phyloP scores from a whole-genome alignment of 2,113 vertebrate genomes.

The Siphamia tubifer region DNA sequence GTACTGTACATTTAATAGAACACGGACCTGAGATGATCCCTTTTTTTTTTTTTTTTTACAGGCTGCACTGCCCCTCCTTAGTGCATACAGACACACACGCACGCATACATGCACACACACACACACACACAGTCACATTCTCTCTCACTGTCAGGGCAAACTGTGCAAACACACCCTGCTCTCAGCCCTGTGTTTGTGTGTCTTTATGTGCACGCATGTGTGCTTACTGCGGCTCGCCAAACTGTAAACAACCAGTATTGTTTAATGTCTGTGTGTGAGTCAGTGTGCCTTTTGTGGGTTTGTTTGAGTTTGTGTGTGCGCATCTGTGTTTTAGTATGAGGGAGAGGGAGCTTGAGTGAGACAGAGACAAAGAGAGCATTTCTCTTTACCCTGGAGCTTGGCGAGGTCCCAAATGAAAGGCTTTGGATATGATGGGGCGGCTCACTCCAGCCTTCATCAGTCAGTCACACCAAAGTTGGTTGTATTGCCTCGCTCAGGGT shows the following conservation, averaged over 20 bases:
- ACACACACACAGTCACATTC: constrained; percentile 45
- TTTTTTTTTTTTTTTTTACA: constrained; percentile 49
- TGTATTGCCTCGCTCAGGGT: constrained; percentile 45
- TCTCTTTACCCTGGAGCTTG: constrained; percentile 77
- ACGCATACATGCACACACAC: too few relatives aligned
- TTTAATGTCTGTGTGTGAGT: constrained; percentile 79
- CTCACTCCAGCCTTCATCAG: constrained; percentile 57
- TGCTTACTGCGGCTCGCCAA: constrained; percentile 72
- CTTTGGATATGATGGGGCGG: constrained; percentile 78
- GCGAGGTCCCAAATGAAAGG: constrained; percentile 70
- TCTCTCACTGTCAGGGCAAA: constrained; percentile 63
- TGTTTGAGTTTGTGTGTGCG: constrained; percentile 78
- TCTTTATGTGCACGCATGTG: constrained; percentile 69
- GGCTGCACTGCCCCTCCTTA: constrained; percentile 49
- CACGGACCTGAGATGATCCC: constrained; percentile 51
- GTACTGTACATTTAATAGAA: constrained; percentile 42
- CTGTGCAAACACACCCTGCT: constrained; percentile 71
- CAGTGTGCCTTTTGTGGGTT: constrained; percentile 79
- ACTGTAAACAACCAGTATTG: constrained; percentile 85
- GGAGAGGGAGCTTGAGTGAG: constrained; percentile 74
- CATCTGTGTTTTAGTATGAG: constrained; percentile 80
- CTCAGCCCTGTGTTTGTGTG: constrained; percentile 61
- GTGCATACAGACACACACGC: constrained; percentile 28
- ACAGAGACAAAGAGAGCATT: constrained; percentile 80
- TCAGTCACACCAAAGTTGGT: constrained; percentile 61